These are phyloP conservation scores for Styela plicata DNA, from an alignment of 23 tunicate genomes.

Conservation along the genomic window DNA sequence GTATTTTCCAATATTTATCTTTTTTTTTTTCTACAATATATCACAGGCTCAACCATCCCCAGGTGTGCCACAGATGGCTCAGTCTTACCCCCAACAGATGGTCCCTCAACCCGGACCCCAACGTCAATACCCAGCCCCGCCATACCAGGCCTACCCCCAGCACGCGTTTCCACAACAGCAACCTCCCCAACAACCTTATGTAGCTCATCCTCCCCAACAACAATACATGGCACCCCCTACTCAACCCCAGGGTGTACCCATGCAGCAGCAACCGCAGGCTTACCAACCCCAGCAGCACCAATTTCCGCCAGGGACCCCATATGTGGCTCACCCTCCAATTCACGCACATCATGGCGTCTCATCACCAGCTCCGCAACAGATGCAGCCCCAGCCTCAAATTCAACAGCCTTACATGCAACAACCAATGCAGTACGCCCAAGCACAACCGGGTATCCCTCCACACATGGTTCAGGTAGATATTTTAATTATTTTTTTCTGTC, in stretches of 20 bases:
- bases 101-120: constrained; percentile 6
- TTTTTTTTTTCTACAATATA: background rate
- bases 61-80: constrained; percentile 9
- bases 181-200: constrained; percentile 3
- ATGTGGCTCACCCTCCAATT: constrained; percentile 22
- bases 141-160: constrained; percentile 26
- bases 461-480: constrained; percentile 20
- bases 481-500: background rate
- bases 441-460: constrained; percentile 42
- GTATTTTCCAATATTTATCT: background rate
- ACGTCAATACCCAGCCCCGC: constrained; percentile 20
- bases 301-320: constrained; percentile 32
- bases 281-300: constrained; percentile 2
- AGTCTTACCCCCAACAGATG: constrained; percentile 36
- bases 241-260: background rate
- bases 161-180: background rate
- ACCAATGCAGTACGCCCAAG: constrained; percentile 30
- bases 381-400: constrained; percentile 33
- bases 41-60: constrained; percentile 6
- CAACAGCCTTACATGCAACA: constrained; percentile 36
- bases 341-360: constrained; percentile 5
- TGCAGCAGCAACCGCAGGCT: background rate
- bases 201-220: constrained; percentile 4
- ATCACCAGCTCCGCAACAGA: background rate
- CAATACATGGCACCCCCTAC: constrained; percentile 1